phyloP scores from a whole-genome alignment of 2,113 vertebrate species.

The Tachuris rubrigastra region DNA sequence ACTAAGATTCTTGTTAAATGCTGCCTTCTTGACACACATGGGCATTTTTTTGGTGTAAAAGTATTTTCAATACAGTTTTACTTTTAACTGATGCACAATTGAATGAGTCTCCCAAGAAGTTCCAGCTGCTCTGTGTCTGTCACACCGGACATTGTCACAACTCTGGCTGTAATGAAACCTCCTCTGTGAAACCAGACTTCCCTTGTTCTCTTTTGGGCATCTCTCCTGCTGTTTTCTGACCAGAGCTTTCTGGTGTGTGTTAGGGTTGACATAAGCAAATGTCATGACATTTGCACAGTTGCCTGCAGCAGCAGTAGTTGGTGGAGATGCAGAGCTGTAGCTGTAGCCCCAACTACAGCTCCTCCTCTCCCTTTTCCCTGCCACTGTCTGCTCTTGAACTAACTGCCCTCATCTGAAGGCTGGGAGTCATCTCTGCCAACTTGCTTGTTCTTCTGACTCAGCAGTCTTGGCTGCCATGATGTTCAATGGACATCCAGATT shows the following conservation, averaged over 20 bases:
- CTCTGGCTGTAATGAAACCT: not conserved
- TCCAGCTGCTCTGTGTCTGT: not conserved
- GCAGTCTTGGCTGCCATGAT: rapidly evolving
- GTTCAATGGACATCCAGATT: not conserved
- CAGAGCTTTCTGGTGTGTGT: not conserved
- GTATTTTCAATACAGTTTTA: not conserved
- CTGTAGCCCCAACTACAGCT: not conserved
- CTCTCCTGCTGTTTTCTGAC: not conserved
- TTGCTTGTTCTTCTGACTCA: not conserved
- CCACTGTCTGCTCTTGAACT: not conserved
- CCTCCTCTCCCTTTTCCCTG: not conserved
- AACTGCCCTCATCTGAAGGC: not conserved
- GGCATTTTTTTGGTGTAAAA: not conserved
- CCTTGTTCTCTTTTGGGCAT: not conserved
- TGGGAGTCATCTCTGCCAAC: not conserved
- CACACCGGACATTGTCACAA: rapidly evolving
- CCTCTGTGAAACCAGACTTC: not conserved
- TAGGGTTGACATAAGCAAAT: not conserved
- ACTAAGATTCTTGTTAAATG: not conserved
- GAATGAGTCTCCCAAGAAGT: not conserved
- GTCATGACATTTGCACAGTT: not conserved
- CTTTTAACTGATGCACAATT: not conserved
- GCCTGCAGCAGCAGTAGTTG: not conserved
- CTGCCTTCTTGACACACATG: not conserved
- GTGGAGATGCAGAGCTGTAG: not conserved